These are phyloP conservation scores for Tragelaphus buxtoni DNA, from an alignment of 2,113 vertebrate genomes.

Conservation along the genomic window DNA sequence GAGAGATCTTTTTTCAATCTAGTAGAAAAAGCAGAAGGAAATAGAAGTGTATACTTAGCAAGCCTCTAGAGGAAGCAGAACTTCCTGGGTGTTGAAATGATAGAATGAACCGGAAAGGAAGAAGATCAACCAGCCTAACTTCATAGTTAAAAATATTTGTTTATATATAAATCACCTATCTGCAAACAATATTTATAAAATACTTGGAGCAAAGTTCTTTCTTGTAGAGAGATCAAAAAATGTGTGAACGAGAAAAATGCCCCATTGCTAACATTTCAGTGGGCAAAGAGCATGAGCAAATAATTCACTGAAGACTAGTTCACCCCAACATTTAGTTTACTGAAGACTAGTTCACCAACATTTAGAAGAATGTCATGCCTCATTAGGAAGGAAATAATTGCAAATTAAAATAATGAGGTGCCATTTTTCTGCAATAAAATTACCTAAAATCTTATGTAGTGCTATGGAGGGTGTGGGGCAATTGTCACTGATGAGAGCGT, in stretches of 20 bases:
- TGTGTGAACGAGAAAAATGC: not conserved
- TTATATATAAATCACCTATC: not conserved
- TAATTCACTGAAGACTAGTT: slow-evolving; percentile 52
- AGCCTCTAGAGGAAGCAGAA: slow-evolving; percentile 10
- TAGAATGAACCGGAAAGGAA: slow-evolving; percentile 30
- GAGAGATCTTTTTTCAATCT: not conserved
- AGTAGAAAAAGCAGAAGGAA: slow-evolving; percentile 36
- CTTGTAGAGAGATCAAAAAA: slow-evolving; percentile 36
- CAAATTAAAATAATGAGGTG: slow-evolving; percentile 70
- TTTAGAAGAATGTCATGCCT: slow-evolving; percentile 58
- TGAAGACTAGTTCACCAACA: slow-evolving; percentile 30
- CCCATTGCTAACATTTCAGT: slow-evolving; percentile 32
- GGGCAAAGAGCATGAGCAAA: slow-evolving; percentile 10
- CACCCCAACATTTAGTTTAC: slow-evolving; percentile 13
- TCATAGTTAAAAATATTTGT: slow-evolving; percentile 36
- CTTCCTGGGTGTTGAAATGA: slow-evolving; percentile 30
- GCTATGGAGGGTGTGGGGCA: slow-evolving; percentile 17
- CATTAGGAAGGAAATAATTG: slow-evolving; percentile 64
- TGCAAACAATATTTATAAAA: slow-evolving; percentile 2
- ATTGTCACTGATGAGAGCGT: slow-evolving; percentile 22
- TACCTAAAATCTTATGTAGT: slow-evolving; percentile 54
- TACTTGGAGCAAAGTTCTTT: not conserved
- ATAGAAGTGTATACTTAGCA: slow-evolving; percentile 33
- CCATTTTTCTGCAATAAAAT: slow-evolving; percentile 37
- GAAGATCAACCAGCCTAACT: slow-evolving; percentile 4